Conservation (phyloP, 2,888 invertebrate genomes). For the Dolichomitus sp. region DNA sequence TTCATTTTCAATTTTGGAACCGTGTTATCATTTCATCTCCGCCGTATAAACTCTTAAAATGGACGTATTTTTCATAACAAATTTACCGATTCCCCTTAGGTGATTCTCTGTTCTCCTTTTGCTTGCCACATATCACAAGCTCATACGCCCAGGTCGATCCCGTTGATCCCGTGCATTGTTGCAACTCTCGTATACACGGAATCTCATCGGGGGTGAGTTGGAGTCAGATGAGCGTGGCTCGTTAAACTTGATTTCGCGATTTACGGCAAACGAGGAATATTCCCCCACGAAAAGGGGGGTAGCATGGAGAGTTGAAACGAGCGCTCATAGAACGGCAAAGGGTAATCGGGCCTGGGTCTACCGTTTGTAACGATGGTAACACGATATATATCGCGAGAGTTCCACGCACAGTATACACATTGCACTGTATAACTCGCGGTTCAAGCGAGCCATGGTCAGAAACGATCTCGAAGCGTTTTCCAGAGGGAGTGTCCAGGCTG, state of each 20-base stretch:
- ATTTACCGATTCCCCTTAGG: neutral
- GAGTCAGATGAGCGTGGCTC: conserved; percentile 50
- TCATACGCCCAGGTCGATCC: neutral
- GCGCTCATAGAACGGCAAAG: conserved; percentile 51
- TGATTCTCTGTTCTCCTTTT: neutral
- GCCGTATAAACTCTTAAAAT: neutral
- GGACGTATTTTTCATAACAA: neutral
- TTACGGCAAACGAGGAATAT: conserved; percentile 66
- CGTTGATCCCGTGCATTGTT: conserved; percentile 30
- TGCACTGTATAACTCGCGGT: conserved; percentile 20
- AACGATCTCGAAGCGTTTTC: conserved; percentile 64
- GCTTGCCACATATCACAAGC: neutral
- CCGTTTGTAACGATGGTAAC: conserved; percentile 49
- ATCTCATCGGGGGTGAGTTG: conserved; percentile 49
- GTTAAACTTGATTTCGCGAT: conserved; percentile 65
- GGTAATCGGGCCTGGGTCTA: conserved; percentile 46
- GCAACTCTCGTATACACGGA: conserved; percentile 32
- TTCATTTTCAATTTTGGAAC: no score
- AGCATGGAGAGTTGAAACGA: conserved; percentile 33
- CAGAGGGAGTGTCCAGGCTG: conserved; percentile 26
- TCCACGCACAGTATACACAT: conserved; percentile 1
- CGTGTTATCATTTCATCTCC: no score
- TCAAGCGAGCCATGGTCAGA: conserved; percentile 39
- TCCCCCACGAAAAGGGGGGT: conserved; percentile 36
- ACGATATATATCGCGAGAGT: conserved; percentile 31